phyloP scores from a whole-genome alignment of 1,140 invertebrate species.

The Reticulitermes speratus region DNA sequence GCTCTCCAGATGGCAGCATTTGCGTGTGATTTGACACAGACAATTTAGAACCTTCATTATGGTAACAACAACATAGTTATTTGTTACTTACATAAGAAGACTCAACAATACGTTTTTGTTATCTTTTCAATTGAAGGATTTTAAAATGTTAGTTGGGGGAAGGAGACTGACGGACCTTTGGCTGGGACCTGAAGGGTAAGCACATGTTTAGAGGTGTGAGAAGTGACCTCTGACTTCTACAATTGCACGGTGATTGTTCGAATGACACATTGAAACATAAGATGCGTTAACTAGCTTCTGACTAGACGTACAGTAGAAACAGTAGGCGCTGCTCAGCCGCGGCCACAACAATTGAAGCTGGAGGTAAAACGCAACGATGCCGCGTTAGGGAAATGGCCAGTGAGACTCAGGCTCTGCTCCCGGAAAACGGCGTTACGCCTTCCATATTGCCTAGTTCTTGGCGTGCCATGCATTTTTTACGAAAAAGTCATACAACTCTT shows the following conservation, averaged over 20 bases:
- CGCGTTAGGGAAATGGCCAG: too few species aligned
- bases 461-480: too few species aligned
- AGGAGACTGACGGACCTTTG: neutral
- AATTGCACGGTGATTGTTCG: too few species aligned
- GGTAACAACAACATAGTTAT: neutral
- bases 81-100: neutral
- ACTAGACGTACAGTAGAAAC: neutral
- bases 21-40: constrained; percentile 7
- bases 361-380: too few species aligned
- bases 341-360: too few species aligned
- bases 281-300: neutral
- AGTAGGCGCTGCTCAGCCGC: too few species aligned
- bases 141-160: neutral
- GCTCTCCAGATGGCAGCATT: constrained; percentile 16
- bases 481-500: too few species aligned
- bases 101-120: neutral
- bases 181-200: neutral
- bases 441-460: too few species aligned
- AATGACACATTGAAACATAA: too few species aligned
- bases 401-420: too few species aligned
- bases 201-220: neutral
- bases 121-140: neutral
- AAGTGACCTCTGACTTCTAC: neutral
- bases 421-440: too few species aligned
- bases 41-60: neutral